Conservation (phyloP, 2,888 invertebrate species). For the Smittia aterrima region DNA sequence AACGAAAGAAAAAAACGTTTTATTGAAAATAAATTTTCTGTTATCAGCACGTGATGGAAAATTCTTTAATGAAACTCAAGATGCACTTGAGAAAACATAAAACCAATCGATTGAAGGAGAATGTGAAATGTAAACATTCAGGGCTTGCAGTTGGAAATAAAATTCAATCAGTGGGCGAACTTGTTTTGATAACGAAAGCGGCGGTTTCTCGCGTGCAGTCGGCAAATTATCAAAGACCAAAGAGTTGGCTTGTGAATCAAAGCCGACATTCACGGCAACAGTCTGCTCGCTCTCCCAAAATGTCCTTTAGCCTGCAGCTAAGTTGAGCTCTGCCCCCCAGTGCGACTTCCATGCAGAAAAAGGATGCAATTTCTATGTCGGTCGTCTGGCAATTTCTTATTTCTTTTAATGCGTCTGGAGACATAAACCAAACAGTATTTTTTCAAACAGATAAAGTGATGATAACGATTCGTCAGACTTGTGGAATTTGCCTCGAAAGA, state of each 20-base stretch:
- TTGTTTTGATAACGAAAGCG: background rate
- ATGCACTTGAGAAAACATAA: background rate
- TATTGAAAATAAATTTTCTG: constrained; percentile 5
- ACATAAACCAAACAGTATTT: constrained; percentile 22
- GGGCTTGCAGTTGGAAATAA: background rate
- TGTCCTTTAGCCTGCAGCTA: no score
- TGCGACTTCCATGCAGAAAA: no score
- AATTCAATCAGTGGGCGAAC: background rate
- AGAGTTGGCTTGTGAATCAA: no score
- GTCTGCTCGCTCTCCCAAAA: no score
- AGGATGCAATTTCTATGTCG: no score
- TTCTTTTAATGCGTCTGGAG: constrained; percentile 37
- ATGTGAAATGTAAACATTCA: constrained; percentile 13
- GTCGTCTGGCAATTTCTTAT: no score
- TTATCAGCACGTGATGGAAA: background rate
- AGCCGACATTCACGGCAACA: no score
- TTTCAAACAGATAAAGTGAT: constrained; percentile 38
- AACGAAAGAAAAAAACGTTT: background rate
- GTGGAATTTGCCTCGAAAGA: constrained; percentile 39
- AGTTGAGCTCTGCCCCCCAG: no score
- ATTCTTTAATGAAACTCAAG: constrained; percentile 9
- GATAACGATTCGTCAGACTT: constrained; percentile 35
- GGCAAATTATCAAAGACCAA: background rate
- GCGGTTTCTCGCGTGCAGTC: no score
- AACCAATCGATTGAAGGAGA: background rate